Conservation (phyloP, 2,797 vertebrate species). For the Myotis pilosus region DNA sequence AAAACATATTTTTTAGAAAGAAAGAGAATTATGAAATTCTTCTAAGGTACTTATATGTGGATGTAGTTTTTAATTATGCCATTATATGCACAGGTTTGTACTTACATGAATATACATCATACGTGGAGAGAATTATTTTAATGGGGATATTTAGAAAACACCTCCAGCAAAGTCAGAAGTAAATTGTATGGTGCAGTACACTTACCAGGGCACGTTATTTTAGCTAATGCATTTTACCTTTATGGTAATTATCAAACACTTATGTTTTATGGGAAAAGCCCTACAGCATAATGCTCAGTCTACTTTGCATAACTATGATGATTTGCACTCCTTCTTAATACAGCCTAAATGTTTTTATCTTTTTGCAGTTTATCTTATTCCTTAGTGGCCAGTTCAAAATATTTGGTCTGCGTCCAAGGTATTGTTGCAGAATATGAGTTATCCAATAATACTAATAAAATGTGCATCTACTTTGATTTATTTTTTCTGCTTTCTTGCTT, state of each 20-base stretch:
- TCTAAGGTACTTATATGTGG: neutral
- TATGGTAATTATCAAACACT: slow-evolving; percentile 40
- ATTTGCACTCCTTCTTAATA: slow-evolving; percentile 31
- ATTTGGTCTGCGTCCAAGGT: neutral
- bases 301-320: slow-evolving; percentile 8
- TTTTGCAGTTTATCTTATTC: slow-evolving; percentile 6
- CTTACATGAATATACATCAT: neutral
- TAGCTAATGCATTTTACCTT: slow-evolving; percentile 17
- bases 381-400: neutral
- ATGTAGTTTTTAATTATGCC: neutral
- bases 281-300: neutral
- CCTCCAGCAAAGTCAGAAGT: slow-evolving; percentile 29
- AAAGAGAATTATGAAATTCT: neutral
- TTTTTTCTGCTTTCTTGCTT: slow-evolving; percentile 1
- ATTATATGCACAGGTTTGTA: neutral
- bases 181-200: neutral
- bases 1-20: neutral
- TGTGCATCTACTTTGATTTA: neutral
- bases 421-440: slow-evolving; percentile 6
- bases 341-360: neutral
- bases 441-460: neutral
- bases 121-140: slow-evolving; percentile 59
- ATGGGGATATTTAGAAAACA: slow-evolving; percentile 52
- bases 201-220: neutral
- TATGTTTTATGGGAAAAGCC: slow-evolving; percentile 30